Evolutionary conservation across 2,888 invertebrate genomes (phyloP), one percentile per base, ranked within the genome.

Genomic region (Dioctria rufipes): DNA sequence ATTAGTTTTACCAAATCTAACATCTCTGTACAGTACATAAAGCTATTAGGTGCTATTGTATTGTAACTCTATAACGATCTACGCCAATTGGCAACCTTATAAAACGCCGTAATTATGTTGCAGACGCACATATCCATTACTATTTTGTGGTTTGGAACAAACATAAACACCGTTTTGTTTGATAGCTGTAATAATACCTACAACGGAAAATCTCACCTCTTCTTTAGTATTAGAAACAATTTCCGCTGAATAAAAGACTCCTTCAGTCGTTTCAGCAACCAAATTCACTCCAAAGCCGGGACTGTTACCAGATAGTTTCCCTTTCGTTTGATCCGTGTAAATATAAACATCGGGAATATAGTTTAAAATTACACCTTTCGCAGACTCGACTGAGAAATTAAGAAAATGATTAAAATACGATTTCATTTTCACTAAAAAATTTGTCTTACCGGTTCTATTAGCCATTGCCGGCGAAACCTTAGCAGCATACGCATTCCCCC

Each of bases 281-380:
- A 99, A 90, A 85, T 95, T 95, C 81, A 98, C 90, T 0, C 98
- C 98, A 89, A 95, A 99, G 0, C 98, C 95, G 0, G 96, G 95
- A 84, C 95, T 95, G 88, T 95, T 96, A 82, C 99, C 98, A 4
- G 97, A 95, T 84, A 94, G 93, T 80, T 94, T 92, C 0, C 98
- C 98, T 86, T 94, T 94, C 84, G 94, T 93, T 87, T 97, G 97
- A 90, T 99, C 99, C 0, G 96, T 96, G 86, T 96, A 94, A 83
- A 99, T 96, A 87, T 96, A 99, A 80, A 99, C 95, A 88, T 99
- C 99, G 0, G 98, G 96, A 11, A 99, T 88, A 87, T 96, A 98
- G 82, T 97, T 95, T 3, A 98, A 90, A 89, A 99, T 92, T 5
- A 96, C 91, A 82, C 96, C 95, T 90, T 99, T 98, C 2, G 98